Evolutionary conservation across 1,140 invertebrate genomes (phyloP).

Genomic region (Drosophila ogumai): DNA sequence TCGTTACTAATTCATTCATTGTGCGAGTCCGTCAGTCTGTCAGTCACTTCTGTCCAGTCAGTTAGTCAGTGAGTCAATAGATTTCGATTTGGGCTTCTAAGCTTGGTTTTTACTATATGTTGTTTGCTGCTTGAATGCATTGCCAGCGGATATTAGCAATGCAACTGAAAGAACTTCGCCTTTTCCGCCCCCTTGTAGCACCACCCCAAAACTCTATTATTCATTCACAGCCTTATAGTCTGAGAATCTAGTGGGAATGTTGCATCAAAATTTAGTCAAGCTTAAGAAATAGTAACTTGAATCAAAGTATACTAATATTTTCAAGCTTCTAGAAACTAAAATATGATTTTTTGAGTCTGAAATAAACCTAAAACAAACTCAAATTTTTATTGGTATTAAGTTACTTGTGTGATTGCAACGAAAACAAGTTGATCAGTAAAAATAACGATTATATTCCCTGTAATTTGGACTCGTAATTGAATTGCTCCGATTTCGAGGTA

Average conservation of each 20-base stretch:
- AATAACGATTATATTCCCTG: not conserved
- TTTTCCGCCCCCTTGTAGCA: not conserved
- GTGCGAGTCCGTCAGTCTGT: constrained; percentile 1
- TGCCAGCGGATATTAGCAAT: constrained; percentile 69
- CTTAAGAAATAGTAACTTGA: not conserved
- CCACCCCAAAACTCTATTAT: not conserved
- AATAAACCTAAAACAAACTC: not conserved
- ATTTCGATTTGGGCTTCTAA: constrained; percentile 22
- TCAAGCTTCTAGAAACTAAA: no score
- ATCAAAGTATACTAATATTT: not conserved
- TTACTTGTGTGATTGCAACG: not conserved
- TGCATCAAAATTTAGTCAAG: not conserved
- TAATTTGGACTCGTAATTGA: not conserved
- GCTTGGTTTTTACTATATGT: constrained; percentile 17
- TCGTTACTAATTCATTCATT: constrained; percentile 52
- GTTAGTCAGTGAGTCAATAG: constrained; percentile 17
- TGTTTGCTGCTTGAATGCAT: constrained; percentile 74
- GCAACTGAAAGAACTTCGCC: constrained; percentile 23
- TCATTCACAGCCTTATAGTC: not conserved
- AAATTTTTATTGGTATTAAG: not conserved
- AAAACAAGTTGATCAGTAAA: not conserved
- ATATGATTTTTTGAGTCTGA: not conserved
- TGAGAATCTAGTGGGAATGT: not conserved
- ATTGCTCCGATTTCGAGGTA: not conserved
- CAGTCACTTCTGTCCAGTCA: constrained; percentile 12